Conservation (phyloP, 2,797 vertebrate genomes). For the Neostethus bicornis region DNA sequence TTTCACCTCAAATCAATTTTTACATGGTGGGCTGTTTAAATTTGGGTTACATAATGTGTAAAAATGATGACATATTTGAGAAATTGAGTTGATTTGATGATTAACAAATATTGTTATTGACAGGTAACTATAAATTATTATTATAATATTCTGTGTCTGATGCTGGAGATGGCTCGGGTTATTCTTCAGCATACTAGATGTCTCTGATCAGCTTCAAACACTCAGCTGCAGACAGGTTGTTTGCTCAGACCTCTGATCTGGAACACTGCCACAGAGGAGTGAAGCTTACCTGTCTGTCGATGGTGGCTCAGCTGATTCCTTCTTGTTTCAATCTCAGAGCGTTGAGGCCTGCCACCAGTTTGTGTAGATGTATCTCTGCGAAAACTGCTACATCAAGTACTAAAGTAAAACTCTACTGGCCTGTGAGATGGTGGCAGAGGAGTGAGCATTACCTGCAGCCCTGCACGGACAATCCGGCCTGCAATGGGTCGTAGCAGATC, state of each 20-base stretch:
- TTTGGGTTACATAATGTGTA: conserved; percentile 76
- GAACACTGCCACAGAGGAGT: conserved; percentile 65
- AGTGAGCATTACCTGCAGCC: conserved; percentile 56
- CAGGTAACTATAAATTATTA: conserved; percentile 75
- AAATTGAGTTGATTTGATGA: conserved; percentile 57
- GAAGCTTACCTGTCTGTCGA: conserved; percentile 56
- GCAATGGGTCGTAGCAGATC: conserved; percentile 54
- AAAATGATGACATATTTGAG: conserved; percentile 74
- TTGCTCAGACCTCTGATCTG: conserved; percentile 60
- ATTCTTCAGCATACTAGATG: conserved; percentile 63
- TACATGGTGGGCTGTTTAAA: conserved; percentile 76
- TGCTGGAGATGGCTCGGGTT: conserved; percentile 74
- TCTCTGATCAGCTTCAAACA: conserved; percentile 62
- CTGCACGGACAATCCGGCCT: conserved; percentile 56
- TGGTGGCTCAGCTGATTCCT: conserved; percentile 46
- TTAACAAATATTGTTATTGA: conserved; percentile 73
- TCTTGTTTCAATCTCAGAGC: conserved; percentile 58
- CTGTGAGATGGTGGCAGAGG: conserved; percentile 46
- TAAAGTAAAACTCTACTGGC: conserved; percentile 49
- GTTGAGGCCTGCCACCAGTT: conserved; percentile 53
- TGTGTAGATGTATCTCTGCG: conserved; percentile 57
- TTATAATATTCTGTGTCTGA: conserved; percentile 69
- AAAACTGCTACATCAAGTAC: conserved; percentile 49
- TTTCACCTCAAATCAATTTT: conserved; percentile 75
- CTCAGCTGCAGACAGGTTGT: conserved; percentile 62